Evolutionary conservation across 2,797 vertebrate genomes (phyloP), one percentile per base, ranked within the genome.

Genomic region (Sebastiscus tertius): DNA sequence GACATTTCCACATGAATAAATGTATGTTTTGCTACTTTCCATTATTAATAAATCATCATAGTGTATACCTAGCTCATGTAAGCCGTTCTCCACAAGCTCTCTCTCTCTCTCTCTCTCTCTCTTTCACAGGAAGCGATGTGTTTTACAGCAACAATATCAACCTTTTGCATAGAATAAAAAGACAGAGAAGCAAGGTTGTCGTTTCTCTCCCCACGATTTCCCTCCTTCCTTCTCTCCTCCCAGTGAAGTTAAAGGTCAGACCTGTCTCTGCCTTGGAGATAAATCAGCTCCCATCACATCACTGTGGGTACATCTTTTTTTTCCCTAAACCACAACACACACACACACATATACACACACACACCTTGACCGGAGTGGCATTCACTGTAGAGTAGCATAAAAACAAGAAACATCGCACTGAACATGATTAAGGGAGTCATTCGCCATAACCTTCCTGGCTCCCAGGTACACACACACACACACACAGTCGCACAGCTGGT

Each of bases 241-340:
- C 36, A 34, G 52, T 70, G n/a, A 75, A 77, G 81, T 36, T 78
- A 93, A 94, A 93, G 93, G 92, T 93, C 90, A 90, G 73, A 73
- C 72, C 54, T 81, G 89, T 85, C 87, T 79, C 60, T 31, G 67
- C 73, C 87, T 88, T 31, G 22, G 75, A 89, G 87, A 92, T 87
- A 84, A 89, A 92, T 92, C 91, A 81, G 77, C 82, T 91, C 86
- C 81, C 79, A 90, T 91, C 84, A 77, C 84, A 83, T 92, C 92
- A 90, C 56, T 20, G 67, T 75, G 67, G 77, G 72, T 77, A 72
- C 70, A 42, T 83, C 76, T 79, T 79, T 75, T 73, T 67, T 72
- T 67, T 72, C 66, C 66, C 63, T 62, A 80, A 80, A 83, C 65
- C 77, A 36, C 26, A 58, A 71, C 52, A 42, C 65, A 69, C 55